phyloP scores from a whole-genome alignment of 2,888 invertebrate species.

The Dynastes maya region DNA sequence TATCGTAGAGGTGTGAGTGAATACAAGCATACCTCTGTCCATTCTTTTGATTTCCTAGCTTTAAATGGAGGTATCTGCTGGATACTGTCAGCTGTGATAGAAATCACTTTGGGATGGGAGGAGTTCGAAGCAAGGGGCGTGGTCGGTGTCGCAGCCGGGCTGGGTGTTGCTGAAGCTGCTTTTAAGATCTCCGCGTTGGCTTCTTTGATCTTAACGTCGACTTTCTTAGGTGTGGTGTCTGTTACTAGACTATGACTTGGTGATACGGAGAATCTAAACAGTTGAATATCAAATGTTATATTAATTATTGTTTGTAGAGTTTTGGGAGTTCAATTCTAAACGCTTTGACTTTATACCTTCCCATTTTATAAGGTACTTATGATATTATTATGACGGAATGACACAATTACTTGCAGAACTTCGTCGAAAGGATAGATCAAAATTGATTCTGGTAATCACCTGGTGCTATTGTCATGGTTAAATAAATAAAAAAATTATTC shows the following conservation, averaged over 20 bases:
- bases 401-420: no score
- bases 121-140: slow-evolving; percentile 68
- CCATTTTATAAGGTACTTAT: no score
- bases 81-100: slow-evolving; percentile 68
- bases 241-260: slow-evolving; percentile 63
- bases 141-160: slow-evolving; percentile 69
- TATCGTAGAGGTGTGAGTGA: not conserved
- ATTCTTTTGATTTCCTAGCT: slow-evolving; percentile 75
- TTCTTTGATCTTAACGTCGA: slow-evolving; percentile 61
- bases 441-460: no score
- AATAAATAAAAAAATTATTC: no score
- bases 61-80: slow-evolving; percentile 74
- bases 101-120: slow-evolving; percentile 63
- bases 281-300: no score
- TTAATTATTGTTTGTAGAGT: no score
- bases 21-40: slow-evolving; percentile 61
- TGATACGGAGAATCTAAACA: slow-evolving; percentile 68
- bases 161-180: slow-evolving; percentile 54
- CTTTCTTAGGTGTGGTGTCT: slow-evolving; percentile 52
- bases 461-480: no score
- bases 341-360: no score
- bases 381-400: no score
- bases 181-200: slow-evolving; percentile 54
- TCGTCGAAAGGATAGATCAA: no score
- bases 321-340: no score